Evolutionary conservation across 1,140 invertebrate species (phyloP), one percentile per base, ranked within the genome.

Genomic region (Glomeris maerens): DNA sequence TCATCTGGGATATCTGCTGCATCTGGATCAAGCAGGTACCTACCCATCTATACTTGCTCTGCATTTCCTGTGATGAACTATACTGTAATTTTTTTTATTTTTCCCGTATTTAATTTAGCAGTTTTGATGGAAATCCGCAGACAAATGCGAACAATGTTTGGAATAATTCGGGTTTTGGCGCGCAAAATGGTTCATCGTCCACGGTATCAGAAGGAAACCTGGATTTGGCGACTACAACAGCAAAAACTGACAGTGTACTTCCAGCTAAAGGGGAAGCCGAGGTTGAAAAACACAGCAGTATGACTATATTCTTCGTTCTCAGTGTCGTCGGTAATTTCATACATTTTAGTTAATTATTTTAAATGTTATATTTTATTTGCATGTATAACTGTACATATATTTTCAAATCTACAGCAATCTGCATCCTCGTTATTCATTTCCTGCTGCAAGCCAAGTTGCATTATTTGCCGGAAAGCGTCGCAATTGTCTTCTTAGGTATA

Each of bases 231-330:
- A 49, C 49, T 2, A 50, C 49, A 3, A 20, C 36, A 5, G 7
- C n/a, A 14, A 14, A 5, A 4, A 40, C 44, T 53, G 80, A 83
- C 58, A 75, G 79, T 27, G 75, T 84, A 2, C 67, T 89, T 22
- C 85, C 85, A 1, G 84, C 81, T 54, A 88, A 87, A 63, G 85
- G 83, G 53, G 82, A 87, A 3, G 87, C 87, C 3, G 88, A 92
- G 70, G 84, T 93, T 66, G 93, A 97, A 65, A 87, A 95, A 60
- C 87, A 93, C 60, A 93, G 85, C 58, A 95, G 90, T 7, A 83
- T 97, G 73, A 88, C 91, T 0, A 92, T 97, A 63, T 96, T 97
- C 63, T 95, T 97, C 68, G 89, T 96, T 13, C 70, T 96, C 0
- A 87, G 87, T 61, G 85, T 97, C 1, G 72, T 97, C 47, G 73